Evolutionary conservation across 2,888 invertebrate species (phyloP).

Genomic region (Lymantria monacha): DNA sequence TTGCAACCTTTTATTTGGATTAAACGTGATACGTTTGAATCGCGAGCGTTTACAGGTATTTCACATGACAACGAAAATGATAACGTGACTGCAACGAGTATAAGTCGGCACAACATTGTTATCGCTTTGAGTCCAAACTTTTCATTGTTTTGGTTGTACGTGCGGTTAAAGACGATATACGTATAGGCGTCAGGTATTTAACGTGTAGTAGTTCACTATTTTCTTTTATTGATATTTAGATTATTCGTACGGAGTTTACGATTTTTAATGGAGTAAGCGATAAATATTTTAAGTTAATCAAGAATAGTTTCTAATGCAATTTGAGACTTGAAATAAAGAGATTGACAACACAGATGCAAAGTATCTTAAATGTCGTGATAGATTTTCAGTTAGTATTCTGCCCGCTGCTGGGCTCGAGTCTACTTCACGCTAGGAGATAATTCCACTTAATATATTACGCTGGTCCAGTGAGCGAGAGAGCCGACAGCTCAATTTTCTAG

Average conservation of each 20-base stretch:
- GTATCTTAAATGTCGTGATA: no score
- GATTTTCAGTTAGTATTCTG: no score
- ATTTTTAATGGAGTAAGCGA: not conserved
- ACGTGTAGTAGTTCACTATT: slow-evolving; percentile 4
- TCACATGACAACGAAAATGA: slow-evolving; percentile 72
- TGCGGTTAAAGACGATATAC: slow-evolving; percentile 6
- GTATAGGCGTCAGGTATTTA: slow-evolving; percentile 11
- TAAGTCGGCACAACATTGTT: slow-evolving; percentile 66
- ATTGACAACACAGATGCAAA: no score
- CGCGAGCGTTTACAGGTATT: slow-evolving; percentile 46
- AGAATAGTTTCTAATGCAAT: no score
- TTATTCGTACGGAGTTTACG: not conserved
- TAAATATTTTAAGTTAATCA: not conserved
- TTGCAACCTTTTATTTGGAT: slow-evolving; percentile 72
- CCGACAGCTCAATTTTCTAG: no score
- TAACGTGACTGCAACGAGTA: slow-evolving; percentile 57
- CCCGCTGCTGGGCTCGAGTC: no score
- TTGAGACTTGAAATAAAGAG: no score
- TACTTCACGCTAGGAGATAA: no score
- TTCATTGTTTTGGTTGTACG: slow-evolving; percentile 24
- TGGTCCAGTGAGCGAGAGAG: no score
- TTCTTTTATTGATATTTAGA: slow-evolving; percentile 10
- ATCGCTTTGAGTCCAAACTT: slow-evolving; percentile 37
- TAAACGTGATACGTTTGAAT: slow-evolving; percentile 52
- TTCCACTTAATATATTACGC: no score